A percentile compares a stretch with the other conserved stretches of the same genome.
phyloP scores from a whole-genome alignment of 2,888 invertebrate genomes.

The Sinotaia quadrata region DNA sequence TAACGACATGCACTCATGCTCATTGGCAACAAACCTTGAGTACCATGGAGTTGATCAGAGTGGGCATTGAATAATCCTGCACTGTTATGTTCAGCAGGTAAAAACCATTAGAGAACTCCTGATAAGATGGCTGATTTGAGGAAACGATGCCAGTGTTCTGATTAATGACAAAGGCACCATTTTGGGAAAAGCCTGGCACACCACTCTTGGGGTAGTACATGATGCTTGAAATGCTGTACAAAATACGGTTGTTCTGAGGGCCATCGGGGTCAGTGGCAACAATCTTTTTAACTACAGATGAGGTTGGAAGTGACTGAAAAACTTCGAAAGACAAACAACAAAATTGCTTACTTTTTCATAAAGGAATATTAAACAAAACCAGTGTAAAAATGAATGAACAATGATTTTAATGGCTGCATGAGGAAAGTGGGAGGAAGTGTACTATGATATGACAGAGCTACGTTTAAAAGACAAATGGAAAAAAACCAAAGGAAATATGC shows the following conservation, averaged over 20 bases:
- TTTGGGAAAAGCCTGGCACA: slow-evolving; percentile 19
- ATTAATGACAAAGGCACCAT: slow-evolving; percentile 50
- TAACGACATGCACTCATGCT: no score
- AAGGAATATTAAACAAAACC: no score
- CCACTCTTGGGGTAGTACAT: slow-evolving; percentile 28
- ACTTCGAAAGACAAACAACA: no score
- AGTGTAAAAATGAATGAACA: no score
- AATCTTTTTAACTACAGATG: slow-evolving; percentile 37
- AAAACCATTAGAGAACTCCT: slow-evolving; percentile 48
- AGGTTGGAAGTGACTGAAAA: slow-evolving; percentile 24
- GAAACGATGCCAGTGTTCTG: slow-evolving; percentile 46
- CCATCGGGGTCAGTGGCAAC: slow-evolving; percentile 49
- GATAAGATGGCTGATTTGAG: slow-evolving; percentile 44
- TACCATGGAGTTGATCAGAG: slow-evolving; percentile 27
- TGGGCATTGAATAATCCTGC: slow-evolving; percentile 42
- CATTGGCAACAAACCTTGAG: slow-evolving; percentile 35
- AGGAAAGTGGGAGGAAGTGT: no score
- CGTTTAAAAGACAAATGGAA: no score
- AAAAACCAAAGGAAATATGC: no score
- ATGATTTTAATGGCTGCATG: no score
- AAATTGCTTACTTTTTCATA: no score
- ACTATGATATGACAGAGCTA: no score
- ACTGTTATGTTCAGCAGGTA: slow-evolving; percentile 51
- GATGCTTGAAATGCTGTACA: slow-evolving; percentile 33
- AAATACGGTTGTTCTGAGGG: slow-evolving; percentile 19